phyloP scores from a whole-genome alignment of 2,113 vertebrate species.

The Dicerorhinus sumatrensis region DNA sequence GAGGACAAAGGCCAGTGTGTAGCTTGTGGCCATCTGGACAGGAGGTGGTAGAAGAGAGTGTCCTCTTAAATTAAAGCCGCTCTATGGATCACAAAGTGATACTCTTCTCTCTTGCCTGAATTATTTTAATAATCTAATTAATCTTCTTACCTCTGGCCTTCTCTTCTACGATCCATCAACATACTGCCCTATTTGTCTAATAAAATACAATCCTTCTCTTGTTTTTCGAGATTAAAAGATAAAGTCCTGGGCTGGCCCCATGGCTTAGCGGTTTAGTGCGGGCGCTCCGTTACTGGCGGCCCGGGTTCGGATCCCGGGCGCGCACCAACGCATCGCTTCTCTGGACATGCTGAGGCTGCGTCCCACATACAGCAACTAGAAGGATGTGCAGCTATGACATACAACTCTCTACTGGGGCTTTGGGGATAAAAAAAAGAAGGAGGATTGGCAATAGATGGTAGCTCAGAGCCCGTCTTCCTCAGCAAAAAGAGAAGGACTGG shows the following conservation, averaged over 20 bases:
- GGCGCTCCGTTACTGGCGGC: too few species aligned
- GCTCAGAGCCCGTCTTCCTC: too few species aligned
- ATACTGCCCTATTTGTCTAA: not conserved
- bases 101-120: not conserved
- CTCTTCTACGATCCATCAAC: not conserved
- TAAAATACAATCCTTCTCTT: not conserved
- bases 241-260: not conserved
- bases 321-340: too few species aligned
- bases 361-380: too few species aligned
- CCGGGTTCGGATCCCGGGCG: too few species aligned
- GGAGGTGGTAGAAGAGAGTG: not conserved
- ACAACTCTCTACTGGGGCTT: too few species aligned
- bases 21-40: not conserved
- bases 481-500: too few species aligned
- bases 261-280: too few species aligned
- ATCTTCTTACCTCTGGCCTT: not conserved
- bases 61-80: not conserved
- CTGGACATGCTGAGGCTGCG: too few species aligned
- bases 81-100: not conserved
- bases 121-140: constrained; percentile 32
- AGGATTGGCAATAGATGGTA: too few species aligned
- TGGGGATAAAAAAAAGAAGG: too few species aligned
- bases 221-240: not conserved
- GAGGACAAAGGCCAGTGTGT: not conserved
- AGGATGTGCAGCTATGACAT: too few species aligned